These are phyloP conservation scores for Falco novaeseelandiae DNA, from an alignment of 2,797 vertebrate species.

Conservation along the genomic window DNA sequence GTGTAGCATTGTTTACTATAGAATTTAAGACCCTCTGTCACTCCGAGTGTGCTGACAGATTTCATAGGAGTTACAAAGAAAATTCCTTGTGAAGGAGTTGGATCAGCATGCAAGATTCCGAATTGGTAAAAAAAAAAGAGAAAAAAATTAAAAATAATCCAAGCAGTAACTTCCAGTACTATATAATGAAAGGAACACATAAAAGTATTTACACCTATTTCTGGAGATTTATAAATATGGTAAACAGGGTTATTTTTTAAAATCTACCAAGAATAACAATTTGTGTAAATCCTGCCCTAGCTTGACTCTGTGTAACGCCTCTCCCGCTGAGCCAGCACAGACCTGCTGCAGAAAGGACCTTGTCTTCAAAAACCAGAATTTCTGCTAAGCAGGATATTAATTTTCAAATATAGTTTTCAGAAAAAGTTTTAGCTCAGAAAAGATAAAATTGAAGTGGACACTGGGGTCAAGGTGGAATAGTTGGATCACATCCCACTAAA, in stretches of 20 bases:
- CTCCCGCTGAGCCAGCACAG: not conserved
- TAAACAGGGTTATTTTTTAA: not conserved
- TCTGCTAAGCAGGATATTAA: not conserved
- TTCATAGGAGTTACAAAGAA: not conserved
- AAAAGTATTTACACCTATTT: not conserved
- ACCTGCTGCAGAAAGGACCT: not conserved
- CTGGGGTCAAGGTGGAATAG: accelerated
- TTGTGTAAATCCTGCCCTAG: not conserved
- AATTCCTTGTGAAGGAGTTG: not conserved
- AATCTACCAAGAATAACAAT: not conserved
- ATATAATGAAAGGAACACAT: not conserved
- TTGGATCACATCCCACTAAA: conserved; percentile 23
- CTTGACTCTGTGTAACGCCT: not conserved
- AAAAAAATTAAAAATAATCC: too few species aligned
- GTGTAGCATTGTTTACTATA: not conserved
- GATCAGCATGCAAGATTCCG: not conserved
- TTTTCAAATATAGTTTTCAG: not conserved
- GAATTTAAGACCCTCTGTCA: not conserved
- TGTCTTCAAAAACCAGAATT: not conserved
- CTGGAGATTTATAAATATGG: not conserved
- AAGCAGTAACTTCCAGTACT: not conserved
- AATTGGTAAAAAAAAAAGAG: not conserved
- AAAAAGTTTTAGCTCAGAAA: not conserved
- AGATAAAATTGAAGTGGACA: conserved; percentile 19
- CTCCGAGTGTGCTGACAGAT: not conserved